Conservation (phyloP, 37 sponge, comb jelly and placozoan genomes). For the Hormiphora californensis region DNA sequence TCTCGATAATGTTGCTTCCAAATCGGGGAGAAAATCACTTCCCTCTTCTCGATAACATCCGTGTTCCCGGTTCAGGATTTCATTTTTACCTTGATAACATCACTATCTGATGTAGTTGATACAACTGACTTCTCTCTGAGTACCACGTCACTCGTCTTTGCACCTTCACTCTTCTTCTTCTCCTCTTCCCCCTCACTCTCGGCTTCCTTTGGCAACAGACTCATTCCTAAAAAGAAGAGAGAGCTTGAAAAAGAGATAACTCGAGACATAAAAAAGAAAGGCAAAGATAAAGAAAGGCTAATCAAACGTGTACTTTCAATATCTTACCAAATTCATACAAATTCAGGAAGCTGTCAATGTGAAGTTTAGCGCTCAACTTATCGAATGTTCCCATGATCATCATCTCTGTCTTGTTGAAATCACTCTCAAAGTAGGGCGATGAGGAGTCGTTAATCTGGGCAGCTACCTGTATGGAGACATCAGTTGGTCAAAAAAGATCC, state of each 20-base stretch:
- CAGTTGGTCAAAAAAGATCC: too few species aligned
- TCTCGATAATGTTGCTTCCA: neutral
- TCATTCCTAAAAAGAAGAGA: neutral
- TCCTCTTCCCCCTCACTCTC: neutral
- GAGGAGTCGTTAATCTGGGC: conserved; percentile 43
- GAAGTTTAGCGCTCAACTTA: neutral
- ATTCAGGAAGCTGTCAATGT: conserved; percentile 14
- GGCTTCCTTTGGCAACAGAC: neutral
- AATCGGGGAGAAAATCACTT: neutral
- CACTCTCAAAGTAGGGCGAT: conserved; percentile 28
- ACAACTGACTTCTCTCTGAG: too few species aligned
- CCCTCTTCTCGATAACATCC: too few species aligned
- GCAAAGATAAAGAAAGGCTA: neutral
- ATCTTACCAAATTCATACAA: conserved; percentile 44
- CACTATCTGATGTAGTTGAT: too few species aligned
- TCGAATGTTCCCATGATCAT: conserved; percentile 30
- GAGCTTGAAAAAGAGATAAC: neutral
- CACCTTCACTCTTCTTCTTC: neutral
- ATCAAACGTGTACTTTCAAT: neutral
- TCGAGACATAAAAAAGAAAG: neutral
- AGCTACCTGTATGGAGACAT: too few species aligned
- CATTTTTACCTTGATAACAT: too few species aligned
- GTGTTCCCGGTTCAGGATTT: too few species aligned
- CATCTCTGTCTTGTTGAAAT: conserved; percentile 41
- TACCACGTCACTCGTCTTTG: neutral